Base-by-base conservation (phyloP, 30 jellyfish, hydroid and myxozoan genomes). In the Hydractinia symbiolongicarpus region DNA sequence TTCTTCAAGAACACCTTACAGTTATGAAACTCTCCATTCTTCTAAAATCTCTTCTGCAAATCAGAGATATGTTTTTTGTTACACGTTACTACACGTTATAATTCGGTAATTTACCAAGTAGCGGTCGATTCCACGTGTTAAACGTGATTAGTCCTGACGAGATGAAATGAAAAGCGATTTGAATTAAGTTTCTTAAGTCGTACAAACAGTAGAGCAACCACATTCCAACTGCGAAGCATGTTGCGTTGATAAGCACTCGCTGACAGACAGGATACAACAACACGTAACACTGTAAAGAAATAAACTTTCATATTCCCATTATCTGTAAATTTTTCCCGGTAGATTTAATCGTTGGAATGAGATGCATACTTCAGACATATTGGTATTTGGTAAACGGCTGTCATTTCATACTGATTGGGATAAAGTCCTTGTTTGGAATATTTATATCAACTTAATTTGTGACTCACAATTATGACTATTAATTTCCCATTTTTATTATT, bases 61-160 rank as follows among this genome's bases (percentile, higher is more conserved):
- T 51, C 6, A 64, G 74, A 7, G 19, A 51, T 64, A 7, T 6
- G 74, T 30, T 30, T 30, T 2, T 30, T 2, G 44, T 30, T 30
- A 30, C 44, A 30, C 67, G n/a, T 30, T 60, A 20, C 51, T 50
- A 71, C 51, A 71, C 80, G 53, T 71, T 71, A 71, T 71, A 71
- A 71, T 71, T 71, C 11, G 80, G 80, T 20, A 71, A 15, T 15
- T 71, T 71, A 7, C 56, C 67, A 4, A 71, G 53, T 15, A 10
- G n/a, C 60, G 80, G 80, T 71, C 80, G 30, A 30, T 71, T 71
- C 80, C 80, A 71, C n/a, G 51, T 53, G n/a, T 71, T 71, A n/a
- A n/a, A 71, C n/a, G 80, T 50, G 17, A 71, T 71, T 15, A 71
- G 5, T 30, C 40, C 17, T n/a, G 44, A 49, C 10, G 80, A 30